phyloP scores from a whole-genome alignment of 2,113 vertebrate species.

The Anhinga rufa region DNA sequence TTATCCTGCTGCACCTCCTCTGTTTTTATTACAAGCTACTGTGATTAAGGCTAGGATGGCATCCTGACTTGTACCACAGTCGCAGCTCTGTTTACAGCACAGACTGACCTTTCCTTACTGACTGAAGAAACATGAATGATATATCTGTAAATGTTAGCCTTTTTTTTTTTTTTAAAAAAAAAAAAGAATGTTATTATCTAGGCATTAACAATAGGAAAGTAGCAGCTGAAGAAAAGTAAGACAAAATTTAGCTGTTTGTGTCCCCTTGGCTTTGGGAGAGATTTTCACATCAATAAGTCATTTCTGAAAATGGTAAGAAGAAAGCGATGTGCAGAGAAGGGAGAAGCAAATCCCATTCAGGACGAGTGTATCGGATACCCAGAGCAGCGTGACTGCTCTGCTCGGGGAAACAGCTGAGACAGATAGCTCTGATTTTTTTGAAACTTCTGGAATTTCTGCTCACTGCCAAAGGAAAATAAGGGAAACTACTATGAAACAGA shows the following conservation, averaged over 20 bases:
- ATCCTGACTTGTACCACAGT: not conserved
- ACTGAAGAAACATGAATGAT: not conserved
- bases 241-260: not conserved
- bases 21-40: not conserved
- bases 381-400: not conserved
- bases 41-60: not conserved
- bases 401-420: not conserved
- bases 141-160: not conserved
- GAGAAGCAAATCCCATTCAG: not conserved
- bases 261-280: not conserved
- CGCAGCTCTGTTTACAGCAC: not conserved
- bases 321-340: not conserved
- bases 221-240: not conserved
- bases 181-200: not conserved
- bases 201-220: not conserved
- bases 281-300: not conserved
- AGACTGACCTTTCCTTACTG: conserved; percentile 9
- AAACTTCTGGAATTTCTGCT: not conserved
- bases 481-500: not conserved
- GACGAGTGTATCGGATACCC: not conserved
- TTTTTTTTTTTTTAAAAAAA: not conserved
- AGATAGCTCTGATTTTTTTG: not conserved
- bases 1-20: not conserved
- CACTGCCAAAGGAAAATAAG: not conserved
- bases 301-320: not conserved